Percentiles rank a stretch among this genome's conserved stretches.
Conservation (phyloP, 2,888 invertebrate genomes). For the Melinaea menophilus region DNA sequence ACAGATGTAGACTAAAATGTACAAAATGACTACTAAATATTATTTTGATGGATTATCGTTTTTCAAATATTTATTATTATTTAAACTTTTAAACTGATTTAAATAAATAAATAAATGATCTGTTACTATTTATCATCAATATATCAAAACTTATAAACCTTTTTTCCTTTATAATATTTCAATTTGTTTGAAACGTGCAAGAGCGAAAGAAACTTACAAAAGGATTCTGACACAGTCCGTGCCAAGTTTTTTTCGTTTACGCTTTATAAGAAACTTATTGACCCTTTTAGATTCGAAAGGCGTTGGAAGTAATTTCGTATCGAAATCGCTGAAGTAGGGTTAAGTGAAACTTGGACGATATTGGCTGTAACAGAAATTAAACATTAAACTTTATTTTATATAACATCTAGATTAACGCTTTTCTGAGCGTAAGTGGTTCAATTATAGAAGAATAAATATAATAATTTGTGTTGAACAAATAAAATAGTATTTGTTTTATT, state of each 20-base stretch:
- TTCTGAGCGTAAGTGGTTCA: background rate
- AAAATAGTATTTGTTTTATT: too few relatives aligned
- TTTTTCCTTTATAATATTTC: slow-evolving; percentile 13
- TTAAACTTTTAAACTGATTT: too few relatives aligned
- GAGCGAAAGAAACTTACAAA: slow-evolving; percentile 16
- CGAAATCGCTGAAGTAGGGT: slow-evolving; percentile 37
- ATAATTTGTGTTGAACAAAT: too few relatives aligned
- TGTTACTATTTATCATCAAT: background rate
- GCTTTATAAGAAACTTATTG: slow-evolving; percentile 43
- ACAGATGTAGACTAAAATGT: too few relatives aligned
- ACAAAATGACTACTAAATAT: too few relatives aligned
- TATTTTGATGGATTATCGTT: too few relatives aligned
- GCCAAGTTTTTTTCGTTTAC: slow-evolving; percentile 28
- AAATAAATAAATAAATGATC: too few relatives aligned
- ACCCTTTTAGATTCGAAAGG: slow-evolving; percentile 42
- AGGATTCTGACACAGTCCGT: slow-evolving; percentile 18
- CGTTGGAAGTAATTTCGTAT: slow-evolving; percentile 45
- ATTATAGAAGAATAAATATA: background rate
- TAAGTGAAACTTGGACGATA: slow-evolving; percentile 35
- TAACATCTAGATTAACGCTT: too few relatives aligned
- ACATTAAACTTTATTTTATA: slow-evolving; percentile 26
- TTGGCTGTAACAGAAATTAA: slow-evolving; percentile 34
- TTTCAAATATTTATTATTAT: too few relatives aligned
- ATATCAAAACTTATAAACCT: background rate
- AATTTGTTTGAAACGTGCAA: slow-evolving; percentile 16